Base-by-base conservation (phyloP, 2,888 invertebrate species). In the Antitype chi region DNA sequence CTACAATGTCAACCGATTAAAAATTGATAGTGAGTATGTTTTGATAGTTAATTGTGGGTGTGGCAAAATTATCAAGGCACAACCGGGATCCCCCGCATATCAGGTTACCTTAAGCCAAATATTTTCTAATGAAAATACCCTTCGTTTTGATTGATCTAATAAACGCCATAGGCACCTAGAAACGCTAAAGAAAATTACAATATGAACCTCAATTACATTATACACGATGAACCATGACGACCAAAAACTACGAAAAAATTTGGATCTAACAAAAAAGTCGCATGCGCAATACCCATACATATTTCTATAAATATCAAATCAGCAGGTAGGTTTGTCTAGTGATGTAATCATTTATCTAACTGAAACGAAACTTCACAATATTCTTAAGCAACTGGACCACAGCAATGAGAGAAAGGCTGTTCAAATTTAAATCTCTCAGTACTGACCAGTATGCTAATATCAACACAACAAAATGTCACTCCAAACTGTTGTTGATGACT, bases 371-470 rank as follows among this genome's bases (percentile, higher is more conserved):
- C 60, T 71, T 64, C 17, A 43, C 23, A 59, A 47, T 32, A 74
- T 59, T 59, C 25, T 74, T 59, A 75, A 74, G 74, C 17, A 78
- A 78, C 82, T 82, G 78, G 78, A 87, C 88, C 53, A 64, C 25
- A 57, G 84, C 84, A 88, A 89, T 91, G 88, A 91, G 90, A 93
- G 93, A 94, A 94, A 89, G 89, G 88, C 90, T 89, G 91, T 91
- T 92, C 91, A 93, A 92, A 94, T 95, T 94, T 87, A 92, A 94
- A 94, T 94, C 87, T 90, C 78, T 71, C 59, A 57, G 91, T 89
- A 91, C 90, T 95, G 96, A 92, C 94, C 95, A 94, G 95, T 95
- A 96, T 95, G 95, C 93, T 94, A 95, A 95, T 95, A 89, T 75
- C 85, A 87, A 93, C 91, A 91, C 91, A 91, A 92, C 90, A 88